These are phyloP conservation scores for Pogonocherus hispidulus DNA, from an alignment of 2,888 invertebrate genomes.

Conservation along the genomic window DNA sequence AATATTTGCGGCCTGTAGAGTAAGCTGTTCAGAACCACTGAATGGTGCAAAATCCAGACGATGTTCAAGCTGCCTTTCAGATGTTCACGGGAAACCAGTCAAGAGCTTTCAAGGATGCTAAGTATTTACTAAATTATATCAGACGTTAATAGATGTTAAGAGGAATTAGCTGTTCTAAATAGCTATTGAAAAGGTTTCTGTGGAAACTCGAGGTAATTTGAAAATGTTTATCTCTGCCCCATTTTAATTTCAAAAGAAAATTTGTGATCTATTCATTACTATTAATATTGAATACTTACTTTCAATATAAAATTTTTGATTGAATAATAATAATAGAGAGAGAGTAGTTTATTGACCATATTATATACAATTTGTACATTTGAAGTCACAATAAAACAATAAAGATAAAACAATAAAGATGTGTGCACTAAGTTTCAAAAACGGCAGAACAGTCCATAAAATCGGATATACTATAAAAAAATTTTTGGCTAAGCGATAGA, in stretches of 20 bases:
- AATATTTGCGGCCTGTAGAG: conserved; percentile 4
- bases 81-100: conserved; percentile 2
- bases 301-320: too few relatives aligned
- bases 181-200: not conserved
- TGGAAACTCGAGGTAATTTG: not conserved
- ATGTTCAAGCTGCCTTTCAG: conserved; percentile 12
- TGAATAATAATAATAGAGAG: too few relatives aligned
- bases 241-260: not conserved
- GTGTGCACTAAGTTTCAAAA: too few relatives aligned
- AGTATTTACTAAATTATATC: conserved; percentile 16
- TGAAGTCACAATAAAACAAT: too few relatives aligned
- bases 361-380: too few relatives aligned
- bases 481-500: too few relatives aligned
- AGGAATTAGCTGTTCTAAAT: not conserved
- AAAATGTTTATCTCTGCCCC: not conserved
- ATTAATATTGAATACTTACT: too few relatives aligned
- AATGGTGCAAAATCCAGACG: conserved; percentile 16
- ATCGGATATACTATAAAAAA: too few relatives aligned
- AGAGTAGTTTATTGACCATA: too few relatives aligned
- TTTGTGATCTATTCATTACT: too few relatives aligned
- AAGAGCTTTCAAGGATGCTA: conserved; percentile 22
- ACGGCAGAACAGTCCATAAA: too few relatives aligned
- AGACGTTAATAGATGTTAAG: conserved; percentile 13
- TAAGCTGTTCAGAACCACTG: conserved; percentile 24
- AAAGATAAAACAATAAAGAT: too few relatives aligned